phyloP scores from a whole-genome alignment of 2,888 invertebrate genomes.

The Scaptomyza polygonia region DNA sequence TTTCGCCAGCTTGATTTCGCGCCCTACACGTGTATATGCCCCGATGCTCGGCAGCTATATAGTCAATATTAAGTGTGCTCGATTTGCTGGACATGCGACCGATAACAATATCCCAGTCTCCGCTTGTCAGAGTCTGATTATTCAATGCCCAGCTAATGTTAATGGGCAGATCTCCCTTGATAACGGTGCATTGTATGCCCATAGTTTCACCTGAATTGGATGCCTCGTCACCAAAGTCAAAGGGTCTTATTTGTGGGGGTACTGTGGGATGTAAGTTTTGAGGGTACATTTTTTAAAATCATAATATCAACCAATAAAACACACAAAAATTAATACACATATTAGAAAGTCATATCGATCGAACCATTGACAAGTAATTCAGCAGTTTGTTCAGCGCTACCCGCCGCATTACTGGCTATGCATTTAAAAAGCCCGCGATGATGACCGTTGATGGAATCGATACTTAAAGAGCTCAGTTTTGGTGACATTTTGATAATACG shows the following conservation, averaged over 20 bases:
- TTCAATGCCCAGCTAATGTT: conserved; percentile 88
- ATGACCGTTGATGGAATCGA: conserved; percentile 89
- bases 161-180: conserved; percentile 88
- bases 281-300: conserved; percentile 31
- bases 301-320: conserved; percentile 22
- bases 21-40: conserved; percentile 89
- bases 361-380: conserved; percentile 90
- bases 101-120: conserved; percentile 82
- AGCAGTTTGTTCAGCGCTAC: conserved; percentile 88
- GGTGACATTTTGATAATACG: conserved; percentile 87
- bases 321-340: conserved; percentile 19
- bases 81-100: conserved; percentile 84
- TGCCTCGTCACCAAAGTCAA: conserved; percentile 89
- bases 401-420: conserved; percentile 90
- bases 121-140: conserved; percentile 82
- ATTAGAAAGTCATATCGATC: conserved; percentile 16
- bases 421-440: conserved; percentile 92
- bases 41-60: conserved; percentile 87
- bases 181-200: conserved; percentile 87
- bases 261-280: conserved; percentile 80
- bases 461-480: conserved; percentile 89
- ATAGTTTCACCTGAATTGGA: conserved; percentile 90
- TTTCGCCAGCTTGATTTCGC: conserved; percentile 86
- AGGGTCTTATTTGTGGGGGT: conserved; percentile 89
- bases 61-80: conserved; percentile 87